Conservation (phyloP, 2,888 invertebrate genomes). For the Limenitis camilla region DNA sequence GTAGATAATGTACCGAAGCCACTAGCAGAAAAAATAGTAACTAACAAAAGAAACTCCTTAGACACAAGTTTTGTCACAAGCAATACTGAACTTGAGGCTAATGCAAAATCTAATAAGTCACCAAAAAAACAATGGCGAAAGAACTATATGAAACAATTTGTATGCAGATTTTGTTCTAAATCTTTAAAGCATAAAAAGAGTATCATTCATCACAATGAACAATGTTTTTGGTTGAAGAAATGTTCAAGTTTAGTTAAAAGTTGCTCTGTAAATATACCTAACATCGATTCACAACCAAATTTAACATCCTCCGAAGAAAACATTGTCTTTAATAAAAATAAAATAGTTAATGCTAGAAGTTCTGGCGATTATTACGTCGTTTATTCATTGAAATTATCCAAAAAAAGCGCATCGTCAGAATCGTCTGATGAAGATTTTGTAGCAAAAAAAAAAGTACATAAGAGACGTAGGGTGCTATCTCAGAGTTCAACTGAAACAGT, state of each 20-base stretch:
- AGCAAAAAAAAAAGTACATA: conserved; percentile 24
- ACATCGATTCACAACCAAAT: conserved; percentile 44
- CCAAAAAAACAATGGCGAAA: conserved; percentile 27
- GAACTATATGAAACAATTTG: conserved; percentile 33
- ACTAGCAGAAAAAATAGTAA: not conserved
- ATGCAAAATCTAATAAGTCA: not conserved
- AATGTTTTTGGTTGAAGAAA: conserved; percentile 29
- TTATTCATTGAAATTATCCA: conserved; percentile 31
- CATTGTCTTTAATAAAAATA: conserved; percentile 39
- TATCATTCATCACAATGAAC: conserved; percentile 29
- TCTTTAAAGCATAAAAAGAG: conserved; percentile 21
- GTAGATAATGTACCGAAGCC: not conserved
- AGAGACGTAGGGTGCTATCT: conserved; percentile 36
- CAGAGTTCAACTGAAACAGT: conserved; percentile 36
- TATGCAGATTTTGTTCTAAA: conserved; percentile 39
- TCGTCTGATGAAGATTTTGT: conserved; percentile 29
- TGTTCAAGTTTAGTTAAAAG: conserved; percentile 33
- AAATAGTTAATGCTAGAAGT: conserved; percentile 37
- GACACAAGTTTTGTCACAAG: not conserved
- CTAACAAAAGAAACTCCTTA: not conserved
- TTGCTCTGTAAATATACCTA: conserved; percentile 42
- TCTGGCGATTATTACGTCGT: conserved; percentile 34
- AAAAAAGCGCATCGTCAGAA: conserved; percentile 23
- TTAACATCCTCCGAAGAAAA: conserved; percentile 36
- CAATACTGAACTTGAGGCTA: not conserved